Conservation (phyloP, 2,797 vertebrate species). For the Glossophaga mutica region DNA sequence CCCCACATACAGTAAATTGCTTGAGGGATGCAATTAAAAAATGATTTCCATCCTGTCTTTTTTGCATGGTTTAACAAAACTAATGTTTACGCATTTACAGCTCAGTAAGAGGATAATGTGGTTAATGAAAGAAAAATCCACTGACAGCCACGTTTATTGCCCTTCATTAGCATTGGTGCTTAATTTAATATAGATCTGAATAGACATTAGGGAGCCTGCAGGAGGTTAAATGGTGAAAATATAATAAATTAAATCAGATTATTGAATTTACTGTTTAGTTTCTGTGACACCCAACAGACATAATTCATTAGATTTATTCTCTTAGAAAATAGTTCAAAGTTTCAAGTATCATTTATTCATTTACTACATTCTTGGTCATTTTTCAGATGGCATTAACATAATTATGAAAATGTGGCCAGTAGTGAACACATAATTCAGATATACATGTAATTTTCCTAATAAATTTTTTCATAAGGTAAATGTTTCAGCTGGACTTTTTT, state of each 20-base stretch:
- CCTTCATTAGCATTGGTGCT: constrained; percentile 89
- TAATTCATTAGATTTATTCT: constrained; percentile 84
- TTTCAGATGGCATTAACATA: constrained; percentile 59
- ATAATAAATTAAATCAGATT: constrained; percentile 86
- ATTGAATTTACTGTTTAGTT: constrained; percentile 89
- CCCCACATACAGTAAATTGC: constrained; percentile 62
- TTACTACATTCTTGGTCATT: constrained; percentile 64
- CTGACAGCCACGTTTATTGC: constrained; percentile 90
- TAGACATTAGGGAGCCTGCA: constrained; percentile 90
- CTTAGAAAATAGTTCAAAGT: constrained; percentile 76
- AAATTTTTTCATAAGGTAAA: constrained; percentile 28
- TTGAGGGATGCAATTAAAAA: constrained; percentile 82
- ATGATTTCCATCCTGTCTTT: constrained; percentile 82
- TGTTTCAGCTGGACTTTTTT: not conserved
- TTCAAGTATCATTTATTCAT: constrained; percentile 76
- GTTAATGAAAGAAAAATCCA: constrained; percentile 91
- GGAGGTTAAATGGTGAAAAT: constrained; percentile 90
- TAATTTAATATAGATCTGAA: constrained; percentile 92
- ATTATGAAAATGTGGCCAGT: constrained; percentile 60
- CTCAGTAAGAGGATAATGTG: constrained; percentile 90
- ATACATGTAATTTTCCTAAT: constrained; percentile 41
- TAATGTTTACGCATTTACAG: constrained; percentile 89
- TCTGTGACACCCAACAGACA: constrained; percentile 85
- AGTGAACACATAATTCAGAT: constrained; percentile 49
- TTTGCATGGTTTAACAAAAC: constrained; percentile 87